Percentiles rank a stretch among this genome's conserved stretches.
Conservation (phyloP, 2,797 vertebrate genomes). For the Intellagama lesueurii region DNA sequence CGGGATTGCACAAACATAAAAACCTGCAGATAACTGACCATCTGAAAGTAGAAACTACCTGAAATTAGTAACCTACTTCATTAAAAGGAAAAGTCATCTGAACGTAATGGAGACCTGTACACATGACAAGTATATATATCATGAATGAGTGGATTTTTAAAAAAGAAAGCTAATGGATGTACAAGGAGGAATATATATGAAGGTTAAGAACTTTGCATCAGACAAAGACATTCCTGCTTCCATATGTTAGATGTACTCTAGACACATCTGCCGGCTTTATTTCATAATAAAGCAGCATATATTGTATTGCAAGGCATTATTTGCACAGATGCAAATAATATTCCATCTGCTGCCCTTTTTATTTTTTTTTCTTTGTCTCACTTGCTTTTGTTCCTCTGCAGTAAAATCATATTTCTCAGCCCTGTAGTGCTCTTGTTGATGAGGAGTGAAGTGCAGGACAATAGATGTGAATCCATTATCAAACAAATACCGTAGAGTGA, state of each 20-base stretch:
- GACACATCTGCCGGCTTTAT: constrained; percentile 65
- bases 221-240: constrained; percentile 53
- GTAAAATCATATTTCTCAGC: constrained; percentile 75
- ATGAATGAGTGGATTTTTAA: constrained; percentile 52
- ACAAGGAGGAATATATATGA: constrained; percentile 57
- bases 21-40: constrained; percentile 2
- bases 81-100: constrained; percentile 26
- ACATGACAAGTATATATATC: constrained; percentile 31
- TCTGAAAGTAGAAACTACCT: not conserved
- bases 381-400: constrained; percentile 71
- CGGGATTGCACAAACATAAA: not conserved
- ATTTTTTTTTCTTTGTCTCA: not conserved
- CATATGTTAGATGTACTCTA: constrained; percentile 39
- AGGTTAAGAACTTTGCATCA: constrained; percentile 61
- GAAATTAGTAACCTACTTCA: not conserved
- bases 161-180: constrained; percentile 64
- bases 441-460: constrained; percentile 75
- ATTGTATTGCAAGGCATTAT: constrained; percentile 65
- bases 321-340: constrained; percentile 78
- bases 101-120: constrained; percentile 23
- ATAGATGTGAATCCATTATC: constrained; percentile 80
- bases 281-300: constrained; percentile 60
- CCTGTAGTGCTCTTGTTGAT: constrained; percentile 72
- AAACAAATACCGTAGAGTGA: constrained; percentile 75
- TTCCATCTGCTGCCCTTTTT: constrained; percentile 54